Conservation (phyloP, 2,888 invertebrate genomes). For the Bhutanitis thaidina region DNA sequence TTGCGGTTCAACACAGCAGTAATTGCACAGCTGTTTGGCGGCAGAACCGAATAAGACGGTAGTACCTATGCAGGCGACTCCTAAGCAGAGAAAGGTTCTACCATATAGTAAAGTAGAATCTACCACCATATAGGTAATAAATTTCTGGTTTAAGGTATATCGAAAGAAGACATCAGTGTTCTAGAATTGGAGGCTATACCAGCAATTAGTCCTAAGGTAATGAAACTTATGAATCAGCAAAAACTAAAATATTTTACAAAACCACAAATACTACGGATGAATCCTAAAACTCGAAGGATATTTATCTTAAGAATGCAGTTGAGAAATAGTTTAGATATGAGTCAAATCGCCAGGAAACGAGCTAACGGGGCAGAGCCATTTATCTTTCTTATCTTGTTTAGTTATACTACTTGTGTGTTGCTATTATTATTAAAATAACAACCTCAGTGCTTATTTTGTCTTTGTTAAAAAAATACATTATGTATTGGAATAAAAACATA, state of each 20-base stretch:
- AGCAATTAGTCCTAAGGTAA: constrained; percentile 49
- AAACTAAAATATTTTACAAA: constrained; percentile 61
- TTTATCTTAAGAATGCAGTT: constrained; percentile 63
- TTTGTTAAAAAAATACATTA: too few species aligned
- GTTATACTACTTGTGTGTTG: background rate
- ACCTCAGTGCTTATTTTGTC: too few species aligned
- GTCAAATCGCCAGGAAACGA: constrained; percentile 39
- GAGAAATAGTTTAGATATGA: constrained; percentile 53
- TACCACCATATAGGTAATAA: too few species aligned
- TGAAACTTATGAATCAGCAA: constrained; percentile 50
- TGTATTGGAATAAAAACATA: too few species aligned
- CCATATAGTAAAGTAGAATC: too few species aligned
- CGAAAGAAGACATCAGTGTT: constrained; percentile 52
- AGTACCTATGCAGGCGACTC: too few species aligned
- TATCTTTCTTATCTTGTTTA: background rate
- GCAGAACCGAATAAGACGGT: too few species aligned
- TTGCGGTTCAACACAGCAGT: too few species aligned
- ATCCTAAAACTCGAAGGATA: constrained; percentile 49
- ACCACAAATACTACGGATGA: constrained; percentile 62
- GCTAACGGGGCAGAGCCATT: background rate
- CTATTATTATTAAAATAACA: too few species aligned
- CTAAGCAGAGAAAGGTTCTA: too few species aligned
- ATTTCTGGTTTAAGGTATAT: constrained; percentile 44
- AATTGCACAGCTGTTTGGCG: too few species aligned
- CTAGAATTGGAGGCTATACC: constrained; percentile 60